Percentiles rank a stretch among this genome's conserved stretches.
Conservation (phyloP, 2,113 vertebrate genomes). For the Upupa epops region DNA sequence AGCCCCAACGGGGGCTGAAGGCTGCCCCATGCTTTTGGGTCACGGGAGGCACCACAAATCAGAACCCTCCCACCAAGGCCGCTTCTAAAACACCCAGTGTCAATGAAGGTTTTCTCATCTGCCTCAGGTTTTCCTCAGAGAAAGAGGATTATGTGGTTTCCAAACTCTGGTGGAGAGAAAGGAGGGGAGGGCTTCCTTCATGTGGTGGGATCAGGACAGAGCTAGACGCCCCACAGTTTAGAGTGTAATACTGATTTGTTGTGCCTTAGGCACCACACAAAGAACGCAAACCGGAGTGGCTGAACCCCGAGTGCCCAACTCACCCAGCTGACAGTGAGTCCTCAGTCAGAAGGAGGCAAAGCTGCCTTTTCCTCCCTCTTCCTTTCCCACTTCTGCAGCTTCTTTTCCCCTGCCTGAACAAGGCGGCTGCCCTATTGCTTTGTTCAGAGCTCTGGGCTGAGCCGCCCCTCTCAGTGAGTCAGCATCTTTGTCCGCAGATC, state of each 20-base stretch:
- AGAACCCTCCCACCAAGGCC: background rate
- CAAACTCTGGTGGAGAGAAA: background rate
- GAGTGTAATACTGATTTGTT: background rate
- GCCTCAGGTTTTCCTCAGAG: background rate
- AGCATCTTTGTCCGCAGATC: constrained; percentile 39
- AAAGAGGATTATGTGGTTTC: background rate
- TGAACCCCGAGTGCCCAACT: background rate
- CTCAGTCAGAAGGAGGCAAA: background rate
- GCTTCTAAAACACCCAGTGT: background rate
- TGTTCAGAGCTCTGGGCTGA: background rate
- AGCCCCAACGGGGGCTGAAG: background rate
- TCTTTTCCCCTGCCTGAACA: background rate
- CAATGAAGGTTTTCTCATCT: background rate
- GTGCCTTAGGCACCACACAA: background rate
- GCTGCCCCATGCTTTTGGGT: background rate
- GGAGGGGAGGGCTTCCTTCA: background rate
- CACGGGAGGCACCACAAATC: background rate
- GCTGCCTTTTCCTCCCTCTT: background rate
- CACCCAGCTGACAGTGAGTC: background rate
- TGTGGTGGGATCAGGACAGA: background rate
- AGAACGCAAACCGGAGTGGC: background rate
- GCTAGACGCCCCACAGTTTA: background rate
- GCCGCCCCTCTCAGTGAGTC: constrained; percentile 34
- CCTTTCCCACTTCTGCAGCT: background rate
- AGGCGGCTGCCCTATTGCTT: background rate